Conservation (phyloP, 2,113 vertebrate genomes). For the Micromys minutus region DNA sequence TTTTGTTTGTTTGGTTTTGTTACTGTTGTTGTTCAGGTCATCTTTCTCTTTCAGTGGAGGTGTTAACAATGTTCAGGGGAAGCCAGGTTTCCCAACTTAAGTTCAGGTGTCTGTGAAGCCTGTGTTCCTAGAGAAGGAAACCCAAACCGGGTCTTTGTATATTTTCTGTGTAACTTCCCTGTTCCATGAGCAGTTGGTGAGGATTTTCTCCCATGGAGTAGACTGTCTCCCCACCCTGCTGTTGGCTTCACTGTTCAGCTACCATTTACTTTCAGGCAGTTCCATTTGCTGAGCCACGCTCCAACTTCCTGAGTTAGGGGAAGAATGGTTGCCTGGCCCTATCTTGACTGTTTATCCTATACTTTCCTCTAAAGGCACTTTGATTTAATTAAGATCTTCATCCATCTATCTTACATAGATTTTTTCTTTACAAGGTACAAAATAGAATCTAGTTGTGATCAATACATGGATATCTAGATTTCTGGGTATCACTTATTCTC, state of each 20-base stretch:
- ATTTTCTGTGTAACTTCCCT: background rate
- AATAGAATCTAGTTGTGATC: background rate
- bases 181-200: background rate
- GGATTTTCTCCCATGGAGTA: background rate
- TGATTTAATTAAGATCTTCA: background rate
- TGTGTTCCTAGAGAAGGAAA: background rate
- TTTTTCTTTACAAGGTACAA: background rate
- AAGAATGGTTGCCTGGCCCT: background rate
- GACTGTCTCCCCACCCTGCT: background rate
- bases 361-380: background rate
- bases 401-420: background rate
- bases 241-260: background rate
- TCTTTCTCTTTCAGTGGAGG: background rate
- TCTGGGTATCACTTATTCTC: background rate
- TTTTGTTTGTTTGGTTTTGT: background rate
- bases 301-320: background rate
- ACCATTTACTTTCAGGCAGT: too few species aligned
- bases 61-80: background rate
- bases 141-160: background rate
- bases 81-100: background rate
- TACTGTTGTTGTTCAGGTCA: too few species aligned
- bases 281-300: too few species aligned
- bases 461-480: background rate
- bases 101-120: background rate
- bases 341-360: background rate